phyloP scores from a whole-genome alignment of 2,888 invertebrate genomes.

The Noctua janthe region DNA sequence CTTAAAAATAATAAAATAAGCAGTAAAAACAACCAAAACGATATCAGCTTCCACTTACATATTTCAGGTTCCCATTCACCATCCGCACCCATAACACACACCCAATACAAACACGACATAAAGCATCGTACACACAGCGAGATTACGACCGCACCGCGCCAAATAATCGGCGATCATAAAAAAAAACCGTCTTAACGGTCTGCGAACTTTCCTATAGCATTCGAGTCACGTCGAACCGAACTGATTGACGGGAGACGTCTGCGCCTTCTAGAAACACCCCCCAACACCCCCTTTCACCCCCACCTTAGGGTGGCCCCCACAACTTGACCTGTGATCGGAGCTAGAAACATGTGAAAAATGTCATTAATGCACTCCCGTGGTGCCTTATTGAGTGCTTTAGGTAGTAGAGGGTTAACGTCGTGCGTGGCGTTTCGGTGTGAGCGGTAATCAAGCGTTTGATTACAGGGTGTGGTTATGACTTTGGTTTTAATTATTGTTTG shows the following conservation, averaged over 20 bases:
- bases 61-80: constrained; percentile 20
- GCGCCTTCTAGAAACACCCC: constrained; percentile 77
- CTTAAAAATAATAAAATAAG: not conserved
- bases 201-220: constrained; percentile 78
- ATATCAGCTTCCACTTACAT: not conserved
- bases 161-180: constrained; percentile 82
- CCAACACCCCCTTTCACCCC: constrained; percentile 58
- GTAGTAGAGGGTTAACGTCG: constrained; percentile 39
- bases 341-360: constrained; percentile 89
- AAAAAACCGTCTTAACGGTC: constrained; percentile 79
- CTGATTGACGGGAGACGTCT: constrained; percentile 90
- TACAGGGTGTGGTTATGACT: constrained; percentile 5
- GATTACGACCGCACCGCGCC: constrained; percentile 72
- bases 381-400: constrained; percentile 68
- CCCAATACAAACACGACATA: constrained; percentile 64
- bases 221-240: constrained; percentile 87
- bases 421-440: constrained; percentile 42
- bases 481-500: constrained; percentile 47
- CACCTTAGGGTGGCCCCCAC: constrained; percentile 58
- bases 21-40: not conserved
- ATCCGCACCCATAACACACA: constrained; percentile 41
- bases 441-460: constrained; percentile 28
- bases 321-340: constrained; percentile 85
- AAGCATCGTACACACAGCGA: constrained; percentile 64
- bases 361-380: constrained; percentile 87